Conservation (phyloP, 2,113 vertebrate genomes). For the Oenanthe oenanthe region DNA sequence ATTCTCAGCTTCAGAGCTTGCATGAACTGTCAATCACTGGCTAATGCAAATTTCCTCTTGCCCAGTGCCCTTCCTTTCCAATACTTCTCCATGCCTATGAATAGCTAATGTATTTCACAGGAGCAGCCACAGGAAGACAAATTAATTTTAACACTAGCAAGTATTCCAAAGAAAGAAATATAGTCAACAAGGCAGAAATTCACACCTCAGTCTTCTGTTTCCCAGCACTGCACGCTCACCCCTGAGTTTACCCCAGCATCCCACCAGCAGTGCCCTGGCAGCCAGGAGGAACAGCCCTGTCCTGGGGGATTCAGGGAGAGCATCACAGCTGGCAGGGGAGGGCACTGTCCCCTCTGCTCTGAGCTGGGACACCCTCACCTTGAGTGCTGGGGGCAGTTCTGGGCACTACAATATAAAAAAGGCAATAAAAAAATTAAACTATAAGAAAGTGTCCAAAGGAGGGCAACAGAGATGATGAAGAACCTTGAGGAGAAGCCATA, state of each 20-base stretch:
- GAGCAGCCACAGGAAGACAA: slow-evolving; percentile 58
- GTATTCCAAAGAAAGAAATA: slow-evolving; percentile 50
- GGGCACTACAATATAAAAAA: background rate
- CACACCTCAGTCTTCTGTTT: background rate
- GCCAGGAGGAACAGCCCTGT: rapidly evolving
- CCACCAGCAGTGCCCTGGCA: background rate
- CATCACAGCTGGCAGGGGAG: rapidly evolving
- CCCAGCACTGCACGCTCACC: background rate
- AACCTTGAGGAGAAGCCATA: rapidly evolving
- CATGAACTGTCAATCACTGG: background rate
- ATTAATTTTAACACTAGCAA: slow-evolving; percentile 66
- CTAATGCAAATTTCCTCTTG: slow-evolving; percentile 56
- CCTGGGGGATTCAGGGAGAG: background rate
- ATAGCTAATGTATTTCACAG: slow-evolving; percentile 63
- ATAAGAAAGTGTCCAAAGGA: background rate
- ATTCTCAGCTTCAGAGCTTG: background rate
- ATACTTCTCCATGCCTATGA: slow-evolving; percentile 40
- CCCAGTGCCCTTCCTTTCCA: background rate
- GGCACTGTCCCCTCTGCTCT: background rate
- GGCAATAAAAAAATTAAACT: too few species aligned
- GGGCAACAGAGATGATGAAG: background rate
- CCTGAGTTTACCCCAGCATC: background rate
- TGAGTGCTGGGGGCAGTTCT: rapidly evolving
- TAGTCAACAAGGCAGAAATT: slow-evolving; percentile 49
- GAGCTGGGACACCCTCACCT: background rate